Conservation (phyloP, 2,797 vertebrate genomes). For the Acanthurus leucopareius region DNA sequence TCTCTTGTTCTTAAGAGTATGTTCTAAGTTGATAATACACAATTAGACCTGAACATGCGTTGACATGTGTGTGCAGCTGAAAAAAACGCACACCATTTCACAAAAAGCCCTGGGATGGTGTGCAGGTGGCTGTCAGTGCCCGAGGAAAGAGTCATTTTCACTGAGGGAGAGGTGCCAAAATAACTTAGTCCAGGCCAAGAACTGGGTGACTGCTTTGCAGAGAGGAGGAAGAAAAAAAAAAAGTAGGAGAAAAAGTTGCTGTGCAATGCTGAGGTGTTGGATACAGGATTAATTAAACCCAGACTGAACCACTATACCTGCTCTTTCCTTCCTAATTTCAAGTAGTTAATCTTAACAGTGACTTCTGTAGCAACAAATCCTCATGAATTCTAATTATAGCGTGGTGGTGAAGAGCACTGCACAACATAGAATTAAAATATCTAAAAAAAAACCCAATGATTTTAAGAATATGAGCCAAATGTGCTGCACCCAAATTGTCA, state of each 20-base stretch:
- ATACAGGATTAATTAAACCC: conserved; percentile 14
- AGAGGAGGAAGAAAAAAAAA: neutral
- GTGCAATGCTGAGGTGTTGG: conserved; percentile 3
- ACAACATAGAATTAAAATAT: neutral
- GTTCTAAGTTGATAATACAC: neutral
- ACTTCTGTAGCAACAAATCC: neutral
- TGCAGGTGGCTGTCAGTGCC: conserved; percentile 62
- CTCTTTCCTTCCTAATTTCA: conserved; percentile 11
- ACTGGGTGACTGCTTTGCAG: conserved; percentile 26
- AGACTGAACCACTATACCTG: neutral
- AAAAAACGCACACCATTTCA: neutral
- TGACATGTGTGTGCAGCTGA: conserved; percentile 24
- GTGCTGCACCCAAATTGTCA: neutral
- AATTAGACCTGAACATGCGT: conserved; percentile 26
- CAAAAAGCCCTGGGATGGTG: conserved; percentile 24
- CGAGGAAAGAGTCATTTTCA: conserved; percentile 56
- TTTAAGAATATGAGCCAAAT: neutral
- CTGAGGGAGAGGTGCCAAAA: conserved; percentile 51
- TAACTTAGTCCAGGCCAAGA: conserved; percentile 27
- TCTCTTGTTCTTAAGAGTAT: neutral
- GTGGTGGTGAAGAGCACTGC: neutral
- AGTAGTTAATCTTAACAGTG: neutral
- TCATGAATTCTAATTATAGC: neutral
- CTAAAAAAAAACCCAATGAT: neutral
- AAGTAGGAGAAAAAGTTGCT: neutral